Base-by-base conservation (phyloP, 2,888 invertebrate genomes). In the Mythimna lalbum region DNA sequence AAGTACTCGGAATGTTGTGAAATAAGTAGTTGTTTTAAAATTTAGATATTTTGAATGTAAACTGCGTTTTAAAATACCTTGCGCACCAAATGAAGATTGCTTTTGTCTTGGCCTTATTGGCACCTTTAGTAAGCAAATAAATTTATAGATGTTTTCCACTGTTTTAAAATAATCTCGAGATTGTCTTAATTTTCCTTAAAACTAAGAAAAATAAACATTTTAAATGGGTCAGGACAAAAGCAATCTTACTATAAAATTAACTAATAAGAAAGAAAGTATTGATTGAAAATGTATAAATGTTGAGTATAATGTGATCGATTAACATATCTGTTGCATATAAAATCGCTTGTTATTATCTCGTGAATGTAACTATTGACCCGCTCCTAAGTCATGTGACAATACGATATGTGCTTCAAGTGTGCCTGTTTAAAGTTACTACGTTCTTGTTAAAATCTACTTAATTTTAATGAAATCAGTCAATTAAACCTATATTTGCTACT, bases 321-420 rank as follows among this genome's bases (percentile, higher is more conserved):
- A 63, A 84, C 89, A 88, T 88, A 89, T 89, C 83, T 84, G 87
- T 90, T 89, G 90, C 89, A 87, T 87, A 83, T 82, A 80, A 78
- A 85, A 82, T 86, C 74, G 86, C 87, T 87, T 89, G 87, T 89
- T 86, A 84, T 81, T 73, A 59, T 73, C 72, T 78, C 74, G 71
- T 82, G 62, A 81, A 82, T 77, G 81, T 76, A 60, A 76, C 47
- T 74, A 74, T 61, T 77, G 67, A 63, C 50, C 56, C 39, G 62
- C 67, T 57, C 71, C 72, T 67, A 53, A 39, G 56, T 60, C 73
- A n/a, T 64, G 63, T 64, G 65, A 60, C 57, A 73, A 53, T 78
- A 70, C 50, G 47, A 23, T 55, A 19, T 50, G 47, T 63, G 72
- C 69, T 71, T 72, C 64, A 65, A 61, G 53, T 73, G 73, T 72